A percentile compares a stretch with the other conserved stretches of the same genome.
These are phyloP conservation scores for Campylorhamphus procurvoides DNA, from an alignment of 2,113 vertebrate genomes.

Conservation along the genomic window DNA sequence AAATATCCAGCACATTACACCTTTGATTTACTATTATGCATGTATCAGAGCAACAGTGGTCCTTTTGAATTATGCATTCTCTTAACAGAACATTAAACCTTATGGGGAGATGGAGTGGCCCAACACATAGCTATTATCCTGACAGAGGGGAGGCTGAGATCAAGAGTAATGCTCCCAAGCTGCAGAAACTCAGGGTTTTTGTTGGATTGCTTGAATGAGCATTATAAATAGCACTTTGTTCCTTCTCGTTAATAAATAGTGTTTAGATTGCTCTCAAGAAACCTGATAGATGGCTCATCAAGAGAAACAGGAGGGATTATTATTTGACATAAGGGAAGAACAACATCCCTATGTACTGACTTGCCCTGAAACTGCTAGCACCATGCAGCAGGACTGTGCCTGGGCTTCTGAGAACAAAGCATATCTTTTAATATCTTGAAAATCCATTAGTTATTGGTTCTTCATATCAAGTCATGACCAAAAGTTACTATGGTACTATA, in stretches of 20 bases:
- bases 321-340: slow-evolving; percentile 34
- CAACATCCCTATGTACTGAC: slow-evolving; percentile 11
- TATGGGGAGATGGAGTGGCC: slow-evolving; percentile 51
- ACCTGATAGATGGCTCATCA: slow-evolving; percentile 60
- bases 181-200: slow-evolving; percentile 55
- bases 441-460: slow-evolving; percentile 69
- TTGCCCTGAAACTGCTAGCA: slow-evolving; percentile 29
- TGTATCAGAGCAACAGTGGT: slow-evolving; percentile 32
- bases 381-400: neutral
- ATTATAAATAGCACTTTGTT: slow-evolving; percentile 70
- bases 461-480: slow-evolving; percentile 66
- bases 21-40: slow-evolving; percentile 58
- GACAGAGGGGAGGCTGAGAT: slow-evolving; percentile 30
- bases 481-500: slow-evolving; percentile 80
- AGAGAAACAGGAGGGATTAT: slow-evolving; percentile 27
- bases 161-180: slow-evolving; percentile 44
- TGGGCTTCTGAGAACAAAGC: slow-evolving; percentile 50
- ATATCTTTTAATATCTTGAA: slow-evolving; percentile 69
- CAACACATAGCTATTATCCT: slow-evolving; percentile 63
- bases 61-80: slow-evolving; percentile 63
- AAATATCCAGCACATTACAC: slow-evolving; percentile 36
- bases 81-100: slow-evolving; percentile 67
- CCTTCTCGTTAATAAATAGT: slow-evolving; percentile 57
- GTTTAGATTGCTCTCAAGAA: slow-evolving; percentile 63
- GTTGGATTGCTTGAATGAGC: slow-evolving; percentile 61